Evolutionary conservation across 1,140 invertebrate species (phyloP), one percentile per base, ranked within the genome.

Genomic region (Ganaspis sp.): DNA sequence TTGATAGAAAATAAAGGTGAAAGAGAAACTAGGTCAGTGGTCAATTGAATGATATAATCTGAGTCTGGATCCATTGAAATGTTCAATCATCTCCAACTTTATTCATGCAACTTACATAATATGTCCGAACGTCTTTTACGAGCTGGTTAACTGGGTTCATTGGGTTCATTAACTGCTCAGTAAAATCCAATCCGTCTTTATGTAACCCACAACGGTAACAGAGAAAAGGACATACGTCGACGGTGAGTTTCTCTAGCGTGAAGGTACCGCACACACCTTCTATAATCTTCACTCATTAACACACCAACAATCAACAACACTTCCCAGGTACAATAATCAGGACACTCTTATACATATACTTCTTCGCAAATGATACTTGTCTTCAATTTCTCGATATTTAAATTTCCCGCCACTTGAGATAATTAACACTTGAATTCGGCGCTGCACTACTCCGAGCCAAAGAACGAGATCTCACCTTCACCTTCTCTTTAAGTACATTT

Each of bases 151-250:
- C 81, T 75, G 79, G 76, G 82, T 87, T 87, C 85, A 84, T 86
- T 73, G 78, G 74, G 81, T 87, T 87, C 85, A 84, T 86, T 87
- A 85, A 85, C 84, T 85, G 84, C 58, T 78, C 79, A 73, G 76
- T 78, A 86, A 86, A 85, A 88, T 87, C 78, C 83, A 84, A 81
- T 83, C 76, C 80, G 70, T 84, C 81, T 88, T 89, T 89, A 88
- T 84, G 80, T 89, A 89, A 88, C 86, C 69, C 73, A 79, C 78
- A 81, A 81, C 76, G 71, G 79, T 73, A 72, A 76, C n/a, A 21
- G 40, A 37, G 75, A 49, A 58, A n/a, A 29, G 37, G 70, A 72
- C 12, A n/a, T 45, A 15, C 54, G 72, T 26, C 34, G 34, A 42
- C 54, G 29, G 49, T 53, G 75, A 81, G 81, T 88, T 86, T 88